These are phyloP conservation scores for Crossoptilon crossoptilon DNA, from an alignment of 2,797 vertebrate species.

Conservation along the genomic window DNA sequence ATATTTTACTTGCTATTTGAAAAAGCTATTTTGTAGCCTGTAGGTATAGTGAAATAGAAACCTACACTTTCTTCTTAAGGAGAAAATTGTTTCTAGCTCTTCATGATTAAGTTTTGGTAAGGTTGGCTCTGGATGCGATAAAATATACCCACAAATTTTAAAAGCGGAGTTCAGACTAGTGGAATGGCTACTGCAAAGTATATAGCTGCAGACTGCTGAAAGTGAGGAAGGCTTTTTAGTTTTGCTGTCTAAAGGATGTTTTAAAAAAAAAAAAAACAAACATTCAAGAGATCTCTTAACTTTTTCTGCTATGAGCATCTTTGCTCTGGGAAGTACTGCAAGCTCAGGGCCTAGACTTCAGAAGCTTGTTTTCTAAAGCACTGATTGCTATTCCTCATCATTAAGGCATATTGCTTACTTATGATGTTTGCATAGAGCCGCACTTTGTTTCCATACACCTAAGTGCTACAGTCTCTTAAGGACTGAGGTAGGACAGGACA, in stretches of 20 bases:
- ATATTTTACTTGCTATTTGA: neutral
- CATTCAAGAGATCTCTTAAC: neutral
- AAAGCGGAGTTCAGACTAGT: neutral
- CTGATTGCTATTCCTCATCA: neutral
- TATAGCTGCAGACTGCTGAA: neutral
- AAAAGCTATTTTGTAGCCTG: neutral
- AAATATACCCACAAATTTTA: neutral
- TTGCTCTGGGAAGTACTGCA: neutral
- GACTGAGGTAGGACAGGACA: neutral
- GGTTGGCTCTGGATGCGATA: neutral
- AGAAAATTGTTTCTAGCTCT: neutral
- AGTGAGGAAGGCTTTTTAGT: neutral
- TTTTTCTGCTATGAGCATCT: neutral
- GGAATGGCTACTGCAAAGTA: neutral
- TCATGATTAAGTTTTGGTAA: neutral
- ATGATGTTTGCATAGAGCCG: neutral
- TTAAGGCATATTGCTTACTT: neutral
- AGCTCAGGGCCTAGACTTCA: neutral
- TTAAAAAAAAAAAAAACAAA: neutral
- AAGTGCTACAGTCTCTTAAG: no score
- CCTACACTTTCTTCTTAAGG: rapidly evolving
- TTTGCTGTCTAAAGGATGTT: neutral
- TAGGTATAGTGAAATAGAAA: neutral
- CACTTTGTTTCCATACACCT: neutral
- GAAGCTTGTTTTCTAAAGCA: neutral